Base-by-base conservation (phyloP, 2,888 invertebrate species). In the Ormia ochracea region DNA sequence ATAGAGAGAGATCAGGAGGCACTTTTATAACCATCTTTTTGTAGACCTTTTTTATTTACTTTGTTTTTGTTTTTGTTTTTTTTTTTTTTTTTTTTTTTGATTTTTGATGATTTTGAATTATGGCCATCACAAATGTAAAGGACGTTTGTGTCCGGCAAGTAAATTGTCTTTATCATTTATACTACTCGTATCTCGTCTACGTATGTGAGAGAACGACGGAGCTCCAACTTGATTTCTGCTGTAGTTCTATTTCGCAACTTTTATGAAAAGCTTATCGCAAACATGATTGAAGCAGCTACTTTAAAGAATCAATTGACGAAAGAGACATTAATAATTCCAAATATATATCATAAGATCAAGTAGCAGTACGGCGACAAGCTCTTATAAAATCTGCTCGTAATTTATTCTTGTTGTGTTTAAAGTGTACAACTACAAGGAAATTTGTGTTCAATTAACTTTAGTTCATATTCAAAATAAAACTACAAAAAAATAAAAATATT, bases 111-210 rank as follows among this genome's bases (percentile, higher is more conserved):
- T 59, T 68, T 80, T 80, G 43, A 80, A 76, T 80, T 80, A 73
- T 80, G 80, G 73, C 73, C 75, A 80, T 80, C 80, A 80, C 80
- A 80, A 76, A 80, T 76, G 80, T 80, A 80, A 76, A 80, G 80
- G 80, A 80, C 80, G 80, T 76, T 76, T 80, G 80, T 80, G 80
- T 76, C 80, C 76, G 72, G 80, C 76, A 68, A 76, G 72, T 68
- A 76, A 80, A 76, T 70, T 80, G 70, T 72, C 45, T 58, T 54
- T 58, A 65, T n/a, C 31, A 61, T 56, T 54, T 61, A 21, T 10
- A 12, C n/a, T 26, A 48, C 7, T 7, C 0, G 26, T 0, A 9
- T 19, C 7, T n/a, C 21, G n/a, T 26, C 17, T 41, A 12, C 4
- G 17, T 28, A 17, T 31, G 14, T 33, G 31, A 23, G 21, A 33